Conservation (phyloP, 2,113 vertebrate species). For the Mesocricetus auratus region DNA sequence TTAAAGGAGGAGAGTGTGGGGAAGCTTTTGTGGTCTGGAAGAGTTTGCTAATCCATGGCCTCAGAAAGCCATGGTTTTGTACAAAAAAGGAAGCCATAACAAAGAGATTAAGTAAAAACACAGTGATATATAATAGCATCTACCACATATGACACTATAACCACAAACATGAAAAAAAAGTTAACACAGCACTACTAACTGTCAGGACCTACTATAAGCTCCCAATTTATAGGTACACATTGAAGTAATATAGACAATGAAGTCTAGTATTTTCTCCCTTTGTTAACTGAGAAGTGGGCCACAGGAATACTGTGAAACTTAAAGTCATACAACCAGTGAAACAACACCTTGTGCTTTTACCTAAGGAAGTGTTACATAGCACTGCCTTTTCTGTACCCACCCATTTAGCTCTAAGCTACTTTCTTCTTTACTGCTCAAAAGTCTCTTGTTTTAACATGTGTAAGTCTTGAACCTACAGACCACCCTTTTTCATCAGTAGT, state of each 20-base stretch:
- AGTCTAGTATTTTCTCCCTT: background rate
- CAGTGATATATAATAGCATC: background rate
- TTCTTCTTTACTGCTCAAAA: background rate
- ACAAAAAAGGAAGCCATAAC: background rate
- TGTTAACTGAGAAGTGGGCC: background rate
- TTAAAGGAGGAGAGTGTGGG: background rate
- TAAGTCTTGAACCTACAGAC: background rate
- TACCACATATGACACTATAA: rapidly evolving
- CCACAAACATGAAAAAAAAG: background rate
- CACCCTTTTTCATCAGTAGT: background rate
- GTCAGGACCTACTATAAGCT: background rate
- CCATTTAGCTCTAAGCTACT: background rate
- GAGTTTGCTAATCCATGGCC: background rate
- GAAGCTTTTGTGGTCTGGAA: background rate
- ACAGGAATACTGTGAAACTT: background rate
- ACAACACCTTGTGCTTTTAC: background rate
- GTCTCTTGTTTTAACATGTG: background rate
- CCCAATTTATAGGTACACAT: background rate
- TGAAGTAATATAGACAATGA: background rate
- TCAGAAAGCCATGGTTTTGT: background rate
- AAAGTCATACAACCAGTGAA: background rate
- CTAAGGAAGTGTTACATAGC: background rate
- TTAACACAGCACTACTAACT: background rate
- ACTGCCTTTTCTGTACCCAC: background rate
- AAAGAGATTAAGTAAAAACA: background rate